A percentile compares a stretch with the other conserved stretches of the same genome.
Evolutionary conservation across 2,888 invertebrate species (phyloP).

Genomic region (Drosophila paucipuncta): DNA sequence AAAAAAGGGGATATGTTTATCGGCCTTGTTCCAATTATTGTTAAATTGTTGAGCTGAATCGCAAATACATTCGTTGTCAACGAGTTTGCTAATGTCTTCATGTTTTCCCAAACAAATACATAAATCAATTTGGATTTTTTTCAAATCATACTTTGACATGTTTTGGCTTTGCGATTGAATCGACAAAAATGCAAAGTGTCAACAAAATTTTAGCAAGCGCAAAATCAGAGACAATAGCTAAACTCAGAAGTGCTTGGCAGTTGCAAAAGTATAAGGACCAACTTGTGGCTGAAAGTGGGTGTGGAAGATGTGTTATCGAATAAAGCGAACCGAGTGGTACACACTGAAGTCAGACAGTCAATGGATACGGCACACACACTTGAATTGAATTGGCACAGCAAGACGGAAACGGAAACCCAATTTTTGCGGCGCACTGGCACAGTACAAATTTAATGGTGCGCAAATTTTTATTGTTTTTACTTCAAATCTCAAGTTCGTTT

Average conservation of each 20-base stretch:
- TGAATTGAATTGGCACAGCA: constrained; percentile 13
- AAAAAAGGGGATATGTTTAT: constrained; percentile 5
- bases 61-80: constrained; percentile 37
- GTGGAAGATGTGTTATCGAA: constrained; percentile 26
- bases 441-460: constrained; percentile 77
- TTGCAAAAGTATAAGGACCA: constrained; percentile 36
- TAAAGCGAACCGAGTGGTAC: constrained; percentile 44
- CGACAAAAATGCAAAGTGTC: constrained; percentile 58
- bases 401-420: constrained; percentile 42
- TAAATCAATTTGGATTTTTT: constrained; percentile 61
- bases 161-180: constrained; percentile 35
- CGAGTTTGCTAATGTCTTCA: constrained; percentile 24
- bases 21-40: constrained; percentile 14
- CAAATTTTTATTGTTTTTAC: constrained; percentile 73
- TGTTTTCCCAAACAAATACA: constrained; percentile 41
- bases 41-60: constrained; percentile 33
- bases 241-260: constrained; percentile 31
- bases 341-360: constrained; percentile 46
- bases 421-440: constrained; percentile 54
- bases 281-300: constrained; percentile 18
- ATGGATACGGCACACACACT: constrained; percentile 8
- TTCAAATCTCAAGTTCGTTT: constrained; percentile 18
- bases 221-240: constrained; percentile 20
- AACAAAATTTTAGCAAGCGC: constrained; percentile 51
- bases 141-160: constrained; percentile 60